phyloP scores from a whole-genome alignment of 2,888 invertebrate genomes.

The Agonopterix subpropinquella region DNA sequence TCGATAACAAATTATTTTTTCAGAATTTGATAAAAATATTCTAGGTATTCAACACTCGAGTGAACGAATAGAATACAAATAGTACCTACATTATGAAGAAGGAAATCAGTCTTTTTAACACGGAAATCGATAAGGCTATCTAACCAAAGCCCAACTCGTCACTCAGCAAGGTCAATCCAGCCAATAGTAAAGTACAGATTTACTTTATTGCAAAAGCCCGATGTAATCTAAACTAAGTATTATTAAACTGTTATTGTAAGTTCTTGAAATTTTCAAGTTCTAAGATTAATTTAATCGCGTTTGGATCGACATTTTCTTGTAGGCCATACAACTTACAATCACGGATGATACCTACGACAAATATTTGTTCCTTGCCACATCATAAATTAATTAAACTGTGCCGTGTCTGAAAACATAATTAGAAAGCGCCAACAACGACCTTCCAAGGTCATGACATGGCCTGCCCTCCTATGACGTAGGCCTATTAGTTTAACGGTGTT shows the following conservation, averaged over 20 bases:
- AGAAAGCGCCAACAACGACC: conserved; percentile 26
- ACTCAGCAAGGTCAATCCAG: conserved; percentile 20
- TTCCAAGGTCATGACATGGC: conserved; percentile 43
- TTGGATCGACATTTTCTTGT: no score
- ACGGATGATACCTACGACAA: no score
- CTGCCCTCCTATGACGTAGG: conserved; percentile 8
- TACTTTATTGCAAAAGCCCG: conserved; percentile 14
- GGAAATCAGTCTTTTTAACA: conserved; percentile 7
- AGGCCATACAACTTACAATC: no score
- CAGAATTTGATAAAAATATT: no score
- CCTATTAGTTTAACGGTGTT: conserved; percentile 21
- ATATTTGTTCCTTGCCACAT: no score
- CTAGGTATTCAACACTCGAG: no score
- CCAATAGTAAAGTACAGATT: conserved; percentile 4
- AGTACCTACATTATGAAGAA: no score
- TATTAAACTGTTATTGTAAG: no score
- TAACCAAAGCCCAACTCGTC: conserved; percentile 7
- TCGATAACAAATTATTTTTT: no score
- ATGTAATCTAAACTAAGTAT: not conserved
- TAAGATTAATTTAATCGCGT: no score
- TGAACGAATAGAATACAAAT: no score
- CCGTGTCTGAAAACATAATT: conserved; percentile 7
- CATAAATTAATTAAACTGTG: not conserved
- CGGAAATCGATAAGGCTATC: conserved; percentile 27
- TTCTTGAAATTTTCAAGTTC: no score